Conservation (phyloP, 2,113 vertebrate genomes). For the Megaceryle maxima region DNA sequence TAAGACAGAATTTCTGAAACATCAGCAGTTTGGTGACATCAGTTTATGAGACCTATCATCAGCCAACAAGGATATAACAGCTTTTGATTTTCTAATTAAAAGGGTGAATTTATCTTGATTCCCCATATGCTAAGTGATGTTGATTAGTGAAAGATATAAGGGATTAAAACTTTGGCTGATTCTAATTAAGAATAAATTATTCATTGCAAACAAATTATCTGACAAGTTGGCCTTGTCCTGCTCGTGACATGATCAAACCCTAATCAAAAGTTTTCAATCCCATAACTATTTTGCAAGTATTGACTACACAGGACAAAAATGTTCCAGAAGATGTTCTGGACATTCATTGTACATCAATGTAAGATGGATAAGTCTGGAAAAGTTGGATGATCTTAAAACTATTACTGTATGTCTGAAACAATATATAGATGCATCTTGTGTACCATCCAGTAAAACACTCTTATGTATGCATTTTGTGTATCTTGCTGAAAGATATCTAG, state of each 20-base stretch:
- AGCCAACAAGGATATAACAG: background rate
- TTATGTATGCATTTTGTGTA: background rate
- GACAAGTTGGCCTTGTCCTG: background rate
- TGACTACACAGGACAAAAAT: background rate
- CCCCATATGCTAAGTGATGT: background rate
- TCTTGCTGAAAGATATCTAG: background rate
- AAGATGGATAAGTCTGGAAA: background rate
- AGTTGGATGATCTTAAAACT: background rate
- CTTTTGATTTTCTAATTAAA: constrained; percentile 44
- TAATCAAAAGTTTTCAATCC: background rate
- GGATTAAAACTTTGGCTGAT: constrained; percentile 30
- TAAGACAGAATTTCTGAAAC: background rate
- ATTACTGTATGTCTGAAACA: background rate
- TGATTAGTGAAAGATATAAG: constrained; percentile 36
- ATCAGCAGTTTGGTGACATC: background rate
- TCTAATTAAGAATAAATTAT: constrained; percentile 49
- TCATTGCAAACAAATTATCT: constrained; percentile 29
- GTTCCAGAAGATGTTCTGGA: background rate
- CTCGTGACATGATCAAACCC: background rate
- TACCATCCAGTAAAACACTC: background rate
- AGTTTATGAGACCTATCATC: background rate
- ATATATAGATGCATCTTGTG: background rate
- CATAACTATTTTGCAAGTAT: background rate
- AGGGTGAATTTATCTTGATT: constrained; percentile 39
- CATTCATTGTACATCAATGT: background rate